phyloP scores from a whole-genome alignment of 1,140 invertebrate genomes.

The Papilio polyxenes region DNA sequence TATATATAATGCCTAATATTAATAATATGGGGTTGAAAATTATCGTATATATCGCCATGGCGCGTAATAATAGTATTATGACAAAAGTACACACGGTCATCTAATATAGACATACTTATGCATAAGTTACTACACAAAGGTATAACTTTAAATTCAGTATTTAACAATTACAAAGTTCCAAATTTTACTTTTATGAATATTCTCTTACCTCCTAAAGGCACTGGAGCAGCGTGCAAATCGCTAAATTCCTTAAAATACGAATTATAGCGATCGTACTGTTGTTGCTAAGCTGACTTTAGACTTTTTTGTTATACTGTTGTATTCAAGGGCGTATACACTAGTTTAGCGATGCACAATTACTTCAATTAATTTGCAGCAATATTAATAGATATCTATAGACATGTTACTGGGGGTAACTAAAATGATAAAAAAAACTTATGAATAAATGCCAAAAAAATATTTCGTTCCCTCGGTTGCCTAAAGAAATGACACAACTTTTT shows the following conservation, averaged over 20 bases:
- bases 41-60: conserved; percentile 2
- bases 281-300: conserved; percentile 79
- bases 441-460: conserved; percentile 61
- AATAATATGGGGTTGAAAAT: neutral
- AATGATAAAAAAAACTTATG: conserved; percentile 52
- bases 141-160: conserved; percentile 20
- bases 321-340: conserved; percentile 72
- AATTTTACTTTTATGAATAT: conserved; percentile 7
- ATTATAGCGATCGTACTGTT: conserved; percentile 62
- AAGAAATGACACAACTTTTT: conserved; percentile 53
- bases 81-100: conserved; percentile 33
- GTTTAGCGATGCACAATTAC: conserved; percentile 52
- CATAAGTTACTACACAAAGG: conserved; percentile 40
- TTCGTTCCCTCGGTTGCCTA: conserved; percentile 53
- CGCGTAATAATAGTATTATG: conserved; percentile 22
- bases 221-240: conserved; percentile 50
- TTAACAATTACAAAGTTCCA: conserved; percentile 20
- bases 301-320: conserved; percentile 69
- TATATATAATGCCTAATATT: neutral
- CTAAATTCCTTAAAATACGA: conserved; percentile 61
- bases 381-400: conserved; percentile 40
- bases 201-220: conserved; percentile 71
- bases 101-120: conserved; percentile 33
- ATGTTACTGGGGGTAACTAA: conserved; percentile 47
- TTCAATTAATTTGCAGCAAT: conserved; percentile 46